phyloP scores from a whole-genome alignment of 1,140 invertebrate species.

The Psilanteris sp. region DNA sequence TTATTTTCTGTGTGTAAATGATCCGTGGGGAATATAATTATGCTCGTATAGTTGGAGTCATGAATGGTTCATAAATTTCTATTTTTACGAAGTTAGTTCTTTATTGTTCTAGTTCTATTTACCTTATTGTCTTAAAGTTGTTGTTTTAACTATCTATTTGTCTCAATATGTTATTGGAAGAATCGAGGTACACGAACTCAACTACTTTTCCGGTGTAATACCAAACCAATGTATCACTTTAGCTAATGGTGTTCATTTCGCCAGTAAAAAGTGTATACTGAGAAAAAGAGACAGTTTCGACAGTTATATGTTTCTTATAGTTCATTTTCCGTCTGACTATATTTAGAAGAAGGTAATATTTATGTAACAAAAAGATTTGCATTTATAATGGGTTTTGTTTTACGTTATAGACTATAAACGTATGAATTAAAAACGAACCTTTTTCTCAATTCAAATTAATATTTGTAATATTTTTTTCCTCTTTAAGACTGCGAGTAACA shows the following conservation, averaged over 20 bases:
- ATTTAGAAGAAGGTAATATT: too few species aligned
- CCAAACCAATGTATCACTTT: slow-evolving; percentile 50
- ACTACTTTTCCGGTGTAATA: slow-evolving; percentile 28
- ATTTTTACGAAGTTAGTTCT: slow-evolving; percentile 12
- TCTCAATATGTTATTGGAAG: slow-evolving; percentile 50
- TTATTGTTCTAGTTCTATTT: slow-evolving; percentile 7
- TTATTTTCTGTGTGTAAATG: too few species aligned
- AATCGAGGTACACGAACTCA: slow-evolving; percentile 36
- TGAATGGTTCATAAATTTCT: background rate
- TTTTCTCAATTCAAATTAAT: too few species aligned
- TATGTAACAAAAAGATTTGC: too few species aligned
- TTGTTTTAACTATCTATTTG: slow-evolving; percentile 51
- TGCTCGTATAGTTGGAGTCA: too few species aligned
- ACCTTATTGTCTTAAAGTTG: slow-evolving; percentile 33
- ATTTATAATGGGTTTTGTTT: too few species aligned
- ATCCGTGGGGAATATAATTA: too few species aligned
- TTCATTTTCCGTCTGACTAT: slow-evolving; percentile 21
- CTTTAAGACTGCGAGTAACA: too few species aligned
- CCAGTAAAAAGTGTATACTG: slow-evolving; percentile 35
- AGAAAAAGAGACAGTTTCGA: slow-evolving; percentile 28
- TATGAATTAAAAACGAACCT: too few species aligned
- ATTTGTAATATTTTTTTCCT: too few species aligned
- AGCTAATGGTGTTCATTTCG: slow-evolving; percentile 49
- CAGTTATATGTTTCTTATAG: slow-evolving; percentile 19
- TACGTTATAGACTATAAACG: too few species aligned